Conservation (phyloP, 2,888 invertebrate genomes). For the Villa cingulata region DNA sequence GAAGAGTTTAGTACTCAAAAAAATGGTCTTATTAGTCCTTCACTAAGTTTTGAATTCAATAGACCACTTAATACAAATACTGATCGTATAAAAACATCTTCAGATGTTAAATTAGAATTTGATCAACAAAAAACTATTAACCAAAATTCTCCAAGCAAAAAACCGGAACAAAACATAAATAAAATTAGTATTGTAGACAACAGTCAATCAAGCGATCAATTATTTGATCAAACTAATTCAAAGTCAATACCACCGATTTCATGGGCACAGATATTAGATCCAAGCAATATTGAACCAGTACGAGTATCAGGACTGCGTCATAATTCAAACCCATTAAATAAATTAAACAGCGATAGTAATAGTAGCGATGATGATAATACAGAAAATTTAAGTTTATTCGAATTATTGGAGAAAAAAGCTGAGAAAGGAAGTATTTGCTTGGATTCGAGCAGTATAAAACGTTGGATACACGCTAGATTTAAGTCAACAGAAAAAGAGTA, state of each 20-base stretch:
- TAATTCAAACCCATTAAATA: conserved; percentile 10
- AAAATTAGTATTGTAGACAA: not conserved
- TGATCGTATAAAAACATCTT: not conserved
- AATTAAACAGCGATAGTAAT: conserved; percentile 7
- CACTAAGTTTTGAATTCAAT: too few species aligned
- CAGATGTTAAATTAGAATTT: too few species aligned
- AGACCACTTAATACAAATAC: not conserved
- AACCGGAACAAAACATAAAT: too few species aligned
- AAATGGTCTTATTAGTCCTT: too few species aligned
- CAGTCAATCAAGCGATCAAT: not conserved
- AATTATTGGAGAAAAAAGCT: conserved; percentile 61
- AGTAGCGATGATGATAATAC: conserved; percentile 15
- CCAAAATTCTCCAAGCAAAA: too few species aligned
- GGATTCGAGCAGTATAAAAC: conserved; percentile 49
- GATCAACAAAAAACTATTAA: not conserved
- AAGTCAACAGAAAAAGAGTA: not conserved
- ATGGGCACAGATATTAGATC: conserved; percentile 37
- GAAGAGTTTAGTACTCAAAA: not conserved
- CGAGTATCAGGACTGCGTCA: conserved; percentile 10
- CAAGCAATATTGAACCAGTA: conserved; percentile 28
- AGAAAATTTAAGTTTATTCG: conserved; percentile 62
- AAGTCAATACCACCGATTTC: conserved; percentile 17
- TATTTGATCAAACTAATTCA: not conserved
- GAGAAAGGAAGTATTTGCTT: conserved; percentile 57
- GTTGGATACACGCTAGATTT: conserved; percentile 20